These are phyloP conservation scores for Pseudochirops cupreus DNA, from an alignment of 2,797 vertebrate genomes.

Conservation along the genomic window DNA sequence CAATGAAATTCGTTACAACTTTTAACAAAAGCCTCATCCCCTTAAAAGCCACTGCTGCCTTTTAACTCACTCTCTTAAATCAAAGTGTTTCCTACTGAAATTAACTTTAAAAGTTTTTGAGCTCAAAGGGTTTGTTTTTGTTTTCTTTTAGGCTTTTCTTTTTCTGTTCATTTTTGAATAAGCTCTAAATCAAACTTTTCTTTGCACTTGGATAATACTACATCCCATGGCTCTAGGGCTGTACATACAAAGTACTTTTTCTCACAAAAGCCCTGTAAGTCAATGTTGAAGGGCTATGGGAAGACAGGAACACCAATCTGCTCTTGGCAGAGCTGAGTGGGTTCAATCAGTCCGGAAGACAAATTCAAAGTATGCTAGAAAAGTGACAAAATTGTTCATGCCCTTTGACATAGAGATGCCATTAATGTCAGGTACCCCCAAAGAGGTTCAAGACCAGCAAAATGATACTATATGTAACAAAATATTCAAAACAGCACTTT, in stretches of 20 bases:
- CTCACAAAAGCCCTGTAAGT: slow-evolving; percentile 4
- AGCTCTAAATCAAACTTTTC: slow-evolving; percentile 14
- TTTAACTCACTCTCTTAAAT: not conserved
- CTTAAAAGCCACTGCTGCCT: not conserved
- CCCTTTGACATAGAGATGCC: not conserved
- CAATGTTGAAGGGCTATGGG: not conserved
- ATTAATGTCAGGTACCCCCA: not conserved
- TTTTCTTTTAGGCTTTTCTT: slow-evolving; percentile 4
- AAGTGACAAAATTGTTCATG: not conserved
- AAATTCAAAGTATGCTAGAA: not conserved
- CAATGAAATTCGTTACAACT: slow-evolving; percentile 6
- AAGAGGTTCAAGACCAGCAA: not conserved
- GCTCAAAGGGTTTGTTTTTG: not conserved
- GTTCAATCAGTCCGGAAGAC: not conserved
- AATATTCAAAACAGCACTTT: not conserved
- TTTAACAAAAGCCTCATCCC: slow-evolving; percentile 1
- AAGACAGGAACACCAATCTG: not conserved
- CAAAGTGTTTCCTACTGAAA: slow-evolving; percentile 2
- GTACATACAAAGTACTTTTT: slow-evolving; percentile 3
- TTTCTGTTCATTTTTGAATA: slow-evolving; percentile 1
- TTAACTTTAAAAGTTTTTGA: slow-evolving; percentile 4
- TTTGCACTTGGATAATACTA: slow-evolving; percentile 4
- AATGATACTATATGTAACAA: not conserved
- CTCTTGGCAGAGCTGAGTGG: not conserved
- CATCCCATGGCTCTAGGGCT: not conserved